A percentile compares a stretch with the other conserved stretches of the same genome.
These are phyloP conservation scores for Ursus arctos DNA, from an alignment of 2,113 vertebrate species.

Conservation along the genomic window DNA sequence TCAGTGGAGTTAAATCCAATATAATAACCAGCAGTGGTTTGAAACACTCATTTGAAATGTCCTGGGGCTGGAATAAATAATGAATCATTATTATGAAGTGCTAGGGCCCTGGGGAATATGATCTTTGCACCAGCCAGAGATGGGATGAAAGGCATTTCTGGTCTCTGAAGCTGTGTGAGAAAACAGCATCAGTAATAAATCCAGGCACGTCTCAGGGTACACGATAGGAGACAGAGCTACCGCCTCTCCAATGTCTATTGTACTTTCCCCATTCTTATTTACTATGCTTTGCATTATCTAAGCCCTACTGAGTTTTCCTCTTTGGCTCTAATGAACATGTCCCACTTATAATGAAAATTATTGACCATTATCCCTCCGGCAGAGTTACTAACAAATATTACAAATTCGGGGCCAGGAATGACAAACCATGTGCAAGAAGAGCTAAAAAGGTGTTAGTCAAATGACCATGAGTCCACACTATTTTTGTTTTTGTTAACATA, in stretches of 20 bases:
- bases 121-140: constrained; percentile 19
- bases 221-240: not conserved
- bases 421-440: not conserved
- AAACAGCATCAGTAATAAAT: constrained; percentile 26
- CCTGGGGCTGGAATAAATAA: constrained; percentile 81
- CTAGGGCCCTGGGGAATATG: constrained; percentile 57
- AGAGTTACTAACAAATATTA: constrained; percentile 57
- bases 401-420: constrained; percentile 13
- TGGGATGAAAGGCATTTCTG: constrained; percentile 62
- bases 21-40: constrained; percentile 77
- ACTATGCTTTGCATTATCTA: constrained; percentile 16
- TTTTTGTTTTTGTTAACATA: not conserved
- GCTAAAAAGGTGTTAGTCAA: not conserved
- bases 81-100: constrained; percentile 78
- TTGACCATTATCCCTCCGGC: not conserved
- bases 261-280: constrained; percentile 34
- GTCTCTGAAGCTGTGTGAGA: not conserved
- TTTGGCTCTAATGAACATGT: constrained; percentile 51
- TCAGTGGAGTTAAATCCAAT: constrained; percentile 76
- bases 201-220: not conserved
- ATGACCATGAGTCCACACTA: not conserved
- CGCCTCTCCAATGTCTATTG: not conserved
- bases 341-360: not conserved
- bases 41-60: constrained; percentile 78
- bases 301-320: constrained; percentile 39